Evolutionary conservation across 2,113 vertebrate species (phyloP), one percentile per base, ranked within the genome.

Genomic region (Bufo bufo): DNA sequence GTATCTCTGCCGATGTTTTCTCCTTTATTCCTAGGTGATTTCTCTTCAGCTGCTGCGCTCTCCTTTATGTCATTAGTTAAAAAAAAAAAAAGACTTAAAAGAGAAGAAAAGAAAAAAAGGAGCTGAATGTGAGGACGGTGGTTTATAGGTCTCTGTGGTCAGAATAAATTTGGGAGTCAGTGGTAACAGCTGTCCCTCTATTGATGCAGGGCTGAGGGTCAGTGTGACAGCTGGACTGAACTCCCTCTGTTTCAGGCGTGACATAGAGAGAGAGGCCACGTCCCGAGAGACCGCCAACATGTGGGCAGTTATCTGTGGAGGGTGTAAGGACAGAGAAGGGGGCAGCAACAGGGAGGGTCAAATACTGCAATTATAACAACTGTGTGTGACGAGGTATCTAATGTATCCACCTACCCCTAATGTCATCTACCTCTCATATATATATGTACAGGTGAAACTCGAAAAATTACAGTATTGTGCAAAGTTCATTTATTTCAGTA

Each of bases 111-210:
- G 12, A 58, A 12, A 45, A 59, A 59, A 43, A 79, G 50, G 2
- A 23, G 2, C 56, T 20, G 58, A 82, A 14, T 58, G 56, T 52
- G 9, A 52, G 13, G 43, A 4, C 17, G 17, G 43, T 3, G 17
- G 59, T 82, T 82, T 82, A 49, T 63, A 82, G 80, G 59, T 50
- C 81, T 49, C 17, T 61, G 45, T 75, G 78, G 78, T 61, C 78
- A 45, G 78, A 61, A 81, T 81, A 81, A 80, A 81, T 81, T 59
- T 81, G 19, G 81, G 81, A 83, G 81, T 65, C 81, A 77, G 72
- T 77, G 54, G 72, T 45, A 85, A 85, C 85, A 87, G 85, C 85
- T 87, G 85, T 54, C 85, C 84, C 56, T 80, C 85, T 87, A 78
- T 87, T 69, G 77, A 82, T 56, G 79, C 9, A 13, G 81, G 47